A percentile compares a stretch with the other conserved stretches of the same genome.
Conservation (phyloP, 1,140 invertebrate genomes). For the Sarcophaga bullata region DNA sequence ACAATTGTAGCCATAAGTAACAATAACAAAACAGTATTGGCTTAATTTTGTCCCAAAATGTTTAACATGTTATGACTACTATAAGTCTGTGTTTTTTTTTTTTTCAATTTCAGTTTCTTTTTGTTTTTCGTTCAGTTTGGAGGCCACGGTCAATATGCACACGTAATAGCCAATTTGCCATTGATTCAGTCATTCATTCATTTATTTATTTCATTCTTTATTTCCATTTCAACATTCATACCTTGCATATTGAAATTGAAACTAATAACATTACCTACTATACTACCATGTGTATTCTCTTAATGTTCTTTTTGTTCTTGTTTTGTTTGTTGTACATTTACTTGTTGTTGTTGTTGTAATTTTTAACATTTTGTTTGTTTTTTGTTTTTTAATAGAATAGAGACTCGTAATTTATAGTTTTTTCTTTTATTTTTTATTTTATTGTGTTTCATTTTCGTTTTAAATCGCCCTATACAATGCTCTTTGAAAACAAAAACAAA, state of each 20-base stretch:
- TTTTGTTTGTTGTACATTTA: not conserved
- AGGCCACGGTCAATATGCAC: conserved; percentile 21
- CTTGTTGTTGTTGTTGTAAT: not conserved
- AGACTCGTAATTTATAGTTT: no score
- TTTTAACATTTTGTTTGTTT: not conserved
- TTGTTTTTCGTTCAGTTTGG: not conserved
- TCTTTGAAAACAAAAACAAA: no score
- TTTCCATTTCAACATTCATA: not conserved
- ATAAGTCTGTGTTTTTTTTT: not conserved
- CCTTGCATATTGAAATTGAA: conserved; percentile 8
- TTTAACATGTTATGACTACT: not conserved
- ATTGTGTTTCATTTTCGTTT: no score
- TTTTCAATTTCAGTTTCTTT: not conserved
- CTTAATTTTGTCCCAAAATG: conserved; percentile 13
- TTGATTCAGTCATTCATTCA: no score
- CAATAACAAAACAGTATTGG: not conserved
- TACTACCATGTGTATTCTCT: no score
- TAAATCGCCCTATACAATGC: no score
- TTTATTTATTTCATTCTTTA: no score
- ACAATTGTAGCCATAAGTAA: not conserved
- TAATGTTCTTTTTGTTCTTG: no score
- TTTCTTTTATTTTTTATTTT: no score
- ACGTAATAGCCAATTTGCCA: not conserved
- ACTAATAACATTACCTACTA: conserved; percentile 19
- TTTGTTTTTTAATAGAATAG: not conserved